Evolutionary conservation across 2,113 vertebrate genomes (phyloP).

Genomic region (Siniperca chuatsi): DNA sequence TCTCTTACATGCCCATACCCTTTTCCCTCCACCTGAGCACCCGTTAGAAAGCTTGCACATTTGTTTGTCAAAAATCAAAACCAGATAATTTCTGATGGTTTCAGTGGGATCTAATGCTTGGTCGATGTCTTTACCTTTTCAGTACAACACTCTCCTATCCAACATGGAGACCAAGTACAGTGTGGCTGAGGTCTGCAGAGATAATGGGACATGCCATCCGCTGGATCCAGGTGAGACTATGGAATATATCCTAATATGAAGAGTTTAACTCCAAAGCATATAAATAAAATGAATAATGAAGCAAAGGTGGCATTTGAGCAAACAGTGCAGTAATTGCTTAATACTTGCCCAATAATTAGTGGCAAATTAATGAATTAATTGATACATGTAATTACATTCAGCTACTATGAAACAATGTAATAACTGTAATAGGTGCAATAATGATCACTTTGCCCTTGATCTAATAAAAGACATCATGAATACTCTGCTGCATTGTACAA

Average conservation of each 20-base stretch:
- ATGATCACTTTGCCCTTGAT: not conserved
- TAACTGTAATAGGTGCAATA: not conserved
- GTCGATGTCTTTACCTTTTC: slow-evolving; percentile 35
- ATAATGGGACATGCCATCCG: slow-evolving; percentile 81
- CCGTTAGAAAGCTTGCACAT: not conserved
- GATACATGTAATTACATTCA: not conserved
- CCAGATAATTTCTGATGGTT: not conserved
- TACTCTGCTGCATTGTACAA: not conserved
- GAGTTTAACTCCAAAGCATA: not conserved
- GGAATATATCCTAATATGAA: not conserved
- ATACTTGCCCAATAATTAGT: not conserved
- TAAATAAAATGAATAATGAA: not conserved
- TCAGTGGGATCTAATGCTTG: slow-evolving; percentile 2
- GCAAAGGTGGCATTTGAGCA: not conserved
- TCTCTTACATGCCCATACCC: not conserved
- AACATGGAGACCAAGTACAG: slow-evolving; percentile 96
- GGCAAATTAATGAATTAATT: not conserved
- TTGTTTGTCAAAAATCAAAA: slow-evolving; percentile 4
- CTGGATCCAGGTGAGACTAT: slow-evolving; percentile 91
- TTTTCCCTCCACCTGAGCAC: not conserved
- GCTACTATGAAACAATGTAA: not conserved
- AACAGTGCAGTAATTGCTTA: not conserved
- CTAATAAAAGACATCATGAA: not conserved
- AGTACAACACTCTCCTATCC: slow-evolving; percentile 93
- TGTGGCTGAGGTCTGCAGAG: slow-evolving; percentile 89